Base-by-base conservation (phyloP, 2,113 vertebrate species). In the human (Homo sapiens) region DNA sequence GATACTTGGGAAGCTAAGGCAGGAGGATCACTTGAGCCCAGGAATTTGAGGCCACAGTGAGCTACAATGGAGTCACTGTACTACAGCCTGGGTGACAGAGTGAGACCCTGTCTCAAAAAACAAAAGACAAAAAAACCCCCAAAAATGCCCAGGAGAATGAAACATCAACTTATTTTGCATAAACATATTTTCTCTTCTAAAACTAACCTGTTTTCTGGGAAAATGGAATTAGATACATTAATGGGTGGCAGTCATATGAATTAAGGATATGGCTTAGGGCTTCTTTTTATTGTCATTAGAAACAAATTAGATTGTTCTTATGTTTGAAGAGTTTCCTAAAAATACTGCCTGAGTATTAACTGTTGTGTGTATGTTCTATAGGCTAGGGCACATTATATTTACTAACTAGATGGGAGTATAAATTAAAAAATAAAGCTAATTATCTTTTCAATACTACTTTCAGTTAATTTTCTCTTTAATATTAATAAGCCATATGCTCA, bases 261-360 rank as follows among this genome's bases (percentile, higher is more conserved):
- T 81, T 89, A 64, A 79, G 35, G 72, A n/a, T 76, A 81, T 59
- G 25, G 43, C 43, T 92, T 89, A 78, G 17, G 27, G 10, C 57
- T 96, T 89, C 80, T 72, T 90, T 96, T 18, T 66, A 8, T 38
- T 66, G 17, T 64, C n/a, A 72, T 86, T 92, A 82, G 57, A 86
- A 85, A 72, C 8, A 84, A 76, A 68, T 76, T 72, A 78, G 40
- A 0, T 27, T 52, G 18, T 59, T 38, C 55, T 85, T 85, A 17
- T 23, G 18, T 48, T 70, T 80, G 22, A n/a, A 25, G 79, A 90
- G 38, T 80, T 85, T 55, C 32, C 87, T 68, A 12, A 64, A 95
- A 90, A n/a, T 48, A 38, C 14, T 82, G 22, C 72, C 20, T 80
- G 80, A 30, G 80, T 73, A 79, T 78, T 32, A 78, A 48, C 18